phyloP scores from a whole-genome alignment of 2,797 vertebrate genomes.

The Thamnophis elegans region DNA sequence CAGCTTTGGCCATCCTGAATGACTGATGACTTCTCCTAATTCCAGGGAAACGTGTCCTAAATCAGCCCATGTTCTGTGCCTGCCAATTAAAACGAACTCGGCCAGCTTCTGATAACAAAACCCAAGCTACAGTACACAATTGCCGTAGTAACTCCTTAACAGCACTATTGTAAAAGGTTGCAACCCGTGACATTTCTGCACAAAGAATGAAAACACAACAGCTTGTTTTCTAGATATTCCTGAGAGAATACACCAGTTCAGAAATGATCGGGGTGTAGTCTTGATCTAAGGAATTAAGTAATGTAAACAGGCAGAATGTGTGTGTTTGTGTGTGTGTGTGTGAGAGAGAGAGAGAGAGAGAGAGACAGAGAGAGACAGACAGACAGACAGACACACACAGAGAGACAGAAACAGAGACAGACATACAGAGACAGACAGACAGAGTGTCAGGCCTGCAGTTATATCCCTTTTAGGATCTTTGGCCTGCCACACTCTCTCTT shows the following conservation, averaged over 20 bases:
- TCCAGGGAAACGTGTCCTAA: background rate
- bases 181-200: background rate
- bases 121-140: background rate
- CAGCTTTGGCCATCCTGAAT: background rate
- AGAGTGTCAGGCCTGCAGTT: too few relatives aligned
- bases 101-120: background rate
- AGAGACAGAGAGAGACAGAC: too few relatives aligned
- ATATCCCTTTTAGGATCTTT: too few relatives aligned
- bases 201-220: background rate
- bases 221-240: background rate
- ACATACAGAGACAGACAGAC: too few relatives aligned
- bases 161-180: background rate
- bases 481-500: too few relatives aligned
- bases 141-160: background rate
- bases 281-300: background rate
- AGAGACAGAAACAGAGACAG: too few relatives aligned
- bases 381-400: too few relatives aligned
- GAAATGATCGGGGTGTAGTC: background rate
- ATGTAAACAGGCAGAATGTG: too few relatives aligned
- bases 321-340: too few relatives aligned
- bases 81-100: background rate
- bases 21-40: background rate
- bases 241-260: background rate
- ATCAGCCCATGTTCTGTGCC: background rate
- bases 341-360: accelerated